Conservation (phyloP, 1,140 invertebrate species). For the Nasonia vitripennis region DNA sequence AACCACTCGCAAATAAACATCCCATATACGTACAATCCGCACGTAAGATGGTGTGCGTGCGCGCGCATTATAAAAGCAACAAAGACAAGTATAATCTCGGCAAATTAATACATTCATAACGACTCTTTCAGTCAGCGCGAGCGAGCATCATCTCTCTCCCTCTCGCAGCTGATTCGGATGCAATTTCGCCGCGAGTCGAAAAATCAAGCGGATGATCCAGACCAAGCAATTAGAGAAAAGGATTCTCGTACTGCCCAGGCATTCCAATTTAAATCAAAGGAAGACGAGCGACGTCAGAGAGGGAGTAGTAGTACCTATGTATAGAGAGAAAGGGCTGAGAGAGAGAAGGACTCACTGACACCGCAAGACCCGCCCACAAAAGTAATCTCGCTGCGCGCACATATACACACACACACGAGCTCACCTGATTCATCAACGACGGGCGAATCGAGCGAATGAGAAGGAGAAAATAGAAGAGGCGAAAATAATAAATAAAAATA, state of each 20-base stretch:
- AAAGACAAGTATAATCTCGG: not conserved
- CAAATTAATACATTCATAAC: conserved; percentile 53
- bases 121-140: conserved; percentile 45
- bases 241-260: conserved; percentile 47
- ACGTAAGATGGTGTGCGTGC: not conserved
- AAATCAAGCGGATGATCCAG: conserved; percentile 36
- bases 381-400: conserved; percentile 69
- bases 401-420: conserved; percentile 43
- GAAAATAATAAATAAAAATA: conserved; percentile 40
- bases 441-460: conserved; percentile 67
- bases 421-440: conserved; percentile 74
- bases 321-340: conserved; percentile 13
- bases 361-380: conserved; percentile 73
- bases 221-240: conserved; percentile 53
- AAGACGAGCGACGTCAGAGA: conserved; percentile 49
- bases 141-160: not conserved
- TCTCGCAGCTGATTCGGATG: conserved; percentile 35
- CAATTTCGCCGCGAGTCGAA: conserved; percentile 48
- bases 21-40: not conserved
- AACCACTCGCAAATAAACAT: conserved; percentile 44
- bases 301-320: not conserved
- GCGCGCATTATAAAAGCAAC: not conserved
- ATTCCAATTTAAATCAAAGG: conserved; percentile 73
- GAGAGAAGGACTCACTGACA: conserved; percentile 69
- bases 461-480: conserved; percentile 18